Evolutionary conservation across 2,797 vertebrate species (phyloP).

Genomic region (Bryconaethiops microstoma): DNA sequence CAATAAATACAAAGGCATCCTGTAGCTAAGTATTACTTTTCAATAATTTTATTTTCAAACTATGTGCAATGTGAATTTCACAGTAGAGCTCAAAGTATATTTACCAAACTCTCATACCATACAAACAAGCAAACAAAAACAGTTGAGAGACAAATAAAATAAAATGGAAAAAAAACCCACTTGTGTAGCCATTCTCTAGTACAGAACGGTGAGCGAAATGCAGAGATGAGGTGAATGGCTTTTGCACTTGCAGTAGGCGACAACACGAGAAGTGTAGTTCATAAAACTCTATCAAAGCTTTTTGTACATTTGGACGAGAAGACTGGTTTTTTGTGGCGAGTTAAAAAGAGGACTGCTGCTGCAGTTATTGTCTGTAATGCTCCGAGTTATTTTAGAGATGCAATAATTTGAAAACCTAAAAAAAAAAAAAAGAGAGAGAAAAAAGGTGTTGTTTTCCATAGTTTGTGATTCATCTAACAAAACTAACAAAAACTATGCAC

Average conservation of each 20-base stretch:
- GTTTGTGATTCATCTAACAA: slow-evolving; percentile 61
- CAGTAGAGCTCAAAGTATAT: slow-evolving; percentile 82
- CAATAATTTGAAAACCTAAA: slow-evolving; percentile 57
- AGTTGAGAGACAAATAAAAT: slow-evolving; percentile 45
- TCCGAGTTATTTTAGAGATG: slow-evolving; percentile 56
- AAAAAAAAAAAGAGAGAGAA: slow-evolving; percentile 60
- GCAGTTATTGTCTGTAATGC: slow-evolving; percentile 68
- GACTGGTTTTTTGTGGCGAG: slow-evolving; percentile 69
- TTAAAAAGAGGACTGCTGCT: slow-evolving; percentile 38
- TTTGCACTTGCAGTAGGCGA: slow-evolving; percentile 54
- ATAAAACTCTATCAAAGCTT: slow-evolving; percentile 61
- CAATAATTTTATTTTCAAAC: slow-evolving; percentile 81
- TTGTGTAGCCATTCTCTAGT: slow-evolving; percentile 5
- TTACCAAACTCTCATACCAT: slow-evolving; percentile 70
- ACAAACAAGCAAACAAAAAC: slow-evolving; percentile 64
- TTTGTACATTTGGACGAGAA: slow-evolving; percentile 56
- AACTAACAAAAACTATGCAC: slow-evolving; percentile 62
- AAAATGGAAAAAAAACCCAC: slow-evolving; percentile 45
- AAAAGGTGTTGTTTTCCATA: slow-evolving; percentile 59
- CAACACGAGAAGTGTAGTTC: slow-evolving; percentile 49
- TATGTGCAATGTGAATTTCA: slow-evolving; percentile 86
- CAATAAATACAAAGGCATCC: neutral
- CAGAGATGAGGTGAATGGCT: slow-evolving; percentile 29
- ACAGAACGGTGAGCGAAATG: slow-evolving; percentile 18
- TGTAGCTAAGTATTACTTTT: slow-evolving; percentile 39